Conservation (phyloP, 2,797 vertebrate species). For the Staurois parvus region DNA sequence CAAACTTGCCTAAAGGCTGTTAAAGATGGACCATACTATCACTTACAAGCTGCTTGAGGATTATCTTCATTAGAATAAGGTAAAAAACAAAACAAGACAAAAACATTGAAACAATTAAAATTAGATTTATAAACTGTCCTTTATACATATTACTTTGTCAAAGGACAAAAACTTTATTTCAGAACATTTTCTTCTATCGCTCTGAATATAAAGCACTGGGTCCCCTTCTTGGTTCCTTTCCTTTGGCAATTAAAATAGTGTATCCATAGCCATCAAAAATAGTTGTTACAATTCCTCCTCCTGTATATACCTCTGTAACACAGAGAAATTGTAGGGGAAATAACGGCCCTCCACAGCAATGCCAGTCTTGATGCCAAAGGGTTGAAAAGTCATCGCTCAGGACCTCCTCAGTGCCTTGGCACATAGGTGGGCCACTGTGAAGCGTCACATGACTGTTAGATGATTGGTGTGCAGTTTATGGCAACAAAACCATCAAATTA, state of each 20-base stretch:
- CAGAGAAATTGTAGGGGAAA: constrained; percentile 17
- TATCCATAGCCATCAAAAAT: constrained; percentile 27
- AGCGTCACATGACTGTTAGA: not conserved
- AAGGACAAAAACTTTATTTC: constrained; percentile 52
- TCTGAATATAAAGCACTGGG: constrained; percentile 12
- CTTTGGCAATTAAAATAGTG: constrained; percentile 6
- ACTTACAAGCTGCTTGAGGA: no score
- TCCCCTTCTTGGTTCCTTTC: not conserved
- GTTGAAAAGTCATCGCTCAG: not conserved
- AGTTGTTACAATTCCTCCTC: constrained; percentile 18
- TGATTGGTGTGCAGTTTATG: constrained; percentile 6
- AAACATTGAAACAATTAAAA: constrained; percentile 29
- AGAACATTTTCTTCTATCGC: constrained; percentile 21
- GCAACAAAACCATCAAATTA: constrained; percentile 5
- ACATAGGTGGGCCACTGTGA: constrained; percentile 11
- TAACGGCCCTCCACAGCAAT: constrained; percentile 3
- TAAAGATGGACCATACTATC: no score
- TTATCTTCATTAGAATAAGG: no score
- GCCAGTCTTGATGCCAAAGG: not conserved
- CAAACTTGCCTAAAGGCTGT: no score
- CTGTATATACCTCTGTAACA: constrained; percentile 15
- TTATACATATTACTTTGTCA: constrained; percentile 49
- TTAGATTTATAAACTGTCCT: constrained; percentile 51
- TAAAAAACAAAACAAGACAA: not conserved
- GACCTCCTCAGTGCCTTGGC: not conserved